phyloP scores from a whole-genome alignment of 1,140 invertebrate species.

The Idris sp. region DNA sequence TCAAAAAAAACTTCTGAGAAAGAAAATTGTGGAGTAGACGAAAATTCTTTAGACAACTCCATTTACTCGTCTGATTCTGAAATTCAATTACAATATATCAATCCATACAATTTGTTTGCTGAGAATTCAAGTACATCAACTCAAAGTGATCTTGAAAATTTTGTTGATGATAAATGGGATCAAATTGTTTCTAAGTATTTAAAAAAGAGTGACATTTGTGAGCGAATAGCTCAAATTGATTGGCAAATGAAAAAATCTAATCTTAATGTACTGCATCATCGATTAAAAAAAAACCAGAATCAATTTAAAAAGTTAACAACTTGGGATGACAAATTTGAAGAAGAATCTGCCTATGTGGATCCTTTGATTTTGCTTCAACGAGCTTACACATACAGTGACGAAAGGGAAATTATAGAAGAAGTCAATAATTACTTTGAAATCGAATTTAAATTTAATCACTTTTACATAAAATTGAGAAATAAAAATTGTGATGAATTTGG shows the following conservation, averaged over 20 bases:
- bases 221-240: conserved; percentile 14
- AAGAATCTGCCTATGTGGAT: conserved; percentile 37
- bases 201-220: conserved; percentile 1
- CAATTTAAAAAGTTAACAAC: background rate
- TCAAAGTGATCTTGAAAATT: no score
- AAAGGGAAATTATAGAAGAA: conserved; percentile 4
- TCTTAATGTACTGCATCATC: background rate
- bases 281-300: conserved; percentile 2
- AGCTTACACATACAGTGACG: conserved; percentile 23
- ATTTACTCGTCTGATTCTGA: no score
- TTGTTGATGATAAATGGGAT: background rate
- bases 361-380: conserved; percentile 24
- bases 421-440: background rate
- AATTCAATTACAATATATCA: no score
- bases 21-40: no score
- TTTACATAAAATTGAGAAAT: no score
- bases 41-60: no score
- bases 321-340: conserved; percentile 36
- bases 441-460: background rate
- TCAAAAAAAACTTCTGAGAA: no score
- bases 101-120: no score
- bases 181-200: conserved; percentile 13
- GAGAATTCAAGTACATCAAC: no score
- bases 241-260: conserved; percentile 14
- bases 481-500: no score